phyloP scores from a whole-genome alignment of 2,113 vertebrate species.

The Toxotes chatareus region DNA sequence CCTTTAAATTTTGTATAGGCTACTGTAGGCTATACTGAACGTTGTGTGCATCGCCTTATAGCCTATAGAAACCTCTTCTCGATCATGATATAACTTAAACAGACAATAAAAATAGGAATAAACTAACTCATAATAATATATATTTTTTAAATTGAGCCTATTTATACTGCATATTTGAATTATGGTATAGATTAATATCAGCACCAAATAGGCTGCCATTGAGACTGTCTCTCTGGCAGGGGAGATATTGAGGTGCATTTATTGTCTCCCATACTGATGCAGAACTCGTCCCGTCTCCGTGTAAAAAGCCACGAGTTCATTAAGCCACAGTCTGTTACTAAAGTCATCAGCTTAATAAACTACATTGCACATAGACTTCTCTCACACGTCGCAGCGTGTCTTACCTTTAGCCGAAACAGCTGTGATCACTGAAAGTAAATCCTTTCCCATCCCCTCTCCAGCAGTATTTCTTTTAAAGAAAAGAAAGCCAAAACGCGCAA shows the following conservation, averaged over 20 bases:
- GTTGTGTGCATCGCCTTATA: background rate
- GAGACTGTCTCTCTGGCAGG: constrained; percentile 28
- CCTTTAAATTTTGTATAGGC: background rate
- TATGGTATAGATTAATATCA: background rate
- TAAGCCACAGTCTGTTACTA: constrained; percentile 8
- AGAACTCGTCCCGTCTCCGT: constrained; percentile 23
- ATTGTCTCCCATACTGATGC: constrained; percentile 26
- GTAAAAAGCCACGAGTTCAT: constrained; percentile 46
- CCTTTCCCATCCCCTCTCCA: constrained; percentile 33
- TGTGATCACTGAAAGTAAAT: constrained; percentile 53
- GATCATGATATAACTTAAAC: constrained; percentile 10
- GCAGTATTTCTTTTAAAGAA: background rate
- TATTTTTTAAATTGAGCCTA: background rate
- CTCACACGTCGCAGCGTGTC: constrained; percentile 39
- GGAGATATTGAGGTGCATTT: constrained; percentile 30
- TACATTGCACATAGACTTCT: constrained; percentile 1
- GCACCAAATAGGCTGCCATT: constrained; percentile 1
- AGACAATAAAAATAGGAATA: background rate
- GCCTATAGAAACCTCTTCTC: background rate
- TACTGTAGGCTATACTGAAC: background rate
- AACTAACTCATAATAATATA: background rate
- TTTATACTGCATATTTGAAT: background rate
- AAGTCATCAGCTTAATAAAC: constrained; percentile 25
- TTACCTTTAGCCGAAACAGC: constrained; percentile 70
- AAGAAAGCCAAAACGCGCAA: constrained; percentile 1